Evolutionary conservation across 2,888 invertebrate genomes (phyloP).

Genomic region (Coronaproctus castanopsis): DNA sequence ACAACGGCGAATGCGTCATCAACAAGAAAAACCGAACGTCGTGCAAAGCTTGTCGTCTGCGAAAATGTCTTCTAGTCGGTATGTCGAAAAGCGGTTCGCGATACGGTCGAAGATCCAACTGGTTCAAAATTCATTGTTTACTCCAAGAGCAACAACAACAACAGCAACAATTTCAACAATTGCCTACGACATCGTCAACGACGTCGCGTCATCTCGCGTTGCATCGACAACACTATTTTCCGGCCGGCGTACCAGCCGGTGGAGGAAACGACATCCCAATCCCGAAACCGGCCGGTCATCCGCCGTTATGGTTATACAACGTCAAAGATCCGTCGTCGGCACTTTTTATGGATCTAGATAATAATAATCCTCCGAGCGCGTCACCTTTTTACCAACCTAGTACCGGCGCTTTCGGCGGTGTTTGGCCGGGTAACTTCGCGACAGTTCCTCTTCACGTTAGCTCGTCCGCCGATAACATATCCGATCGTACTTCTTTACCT

Average conservation of each 20-base stretch:
- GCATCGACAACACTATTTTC: not conserved
- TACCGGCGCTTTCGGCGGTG: not conserved
- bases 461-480: constrained; percentile 2
- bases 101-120: constrained; percentile 73
- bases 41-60: constrained; percentile 70
- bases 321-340: constrained; percentile 1
- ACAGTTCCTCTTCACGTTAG: constrained; percentile 3
- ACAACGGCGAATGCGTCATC: constrained; percentile 70
- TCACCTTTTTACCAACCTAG: not conserved
- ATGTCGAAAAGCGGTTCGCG: constrained; percentile 84
- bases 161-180: constrained; percentile 14
- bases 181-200: not conserved
- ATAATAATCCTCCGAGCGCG: constrained; percentile 9
- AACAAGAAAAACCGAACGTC: constrained; percentile 83
- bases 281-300: constrained; percentile 3
- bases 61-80: constrained; percentile 69
- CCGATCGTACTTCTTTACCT: not conserved
- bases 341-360: constrained; percentile 9
- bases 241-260: not conserved
- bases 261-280: not conserved
- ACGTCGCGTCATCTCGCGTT: not conserved
- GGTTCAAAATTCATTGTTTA: constrained; percentile 83
- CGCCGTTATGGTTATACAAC: constrained; percentile 9
- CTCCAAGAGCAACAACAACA: constrained; percentile 48
- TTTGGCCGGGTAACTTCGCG: constrained; percentile 10